Evolutionary conservation across 2,888 invertebrate genomes (phyloP), one percentile per base, ranked within the genome.

Genomic region (Cantharis lateralis): DNA sequence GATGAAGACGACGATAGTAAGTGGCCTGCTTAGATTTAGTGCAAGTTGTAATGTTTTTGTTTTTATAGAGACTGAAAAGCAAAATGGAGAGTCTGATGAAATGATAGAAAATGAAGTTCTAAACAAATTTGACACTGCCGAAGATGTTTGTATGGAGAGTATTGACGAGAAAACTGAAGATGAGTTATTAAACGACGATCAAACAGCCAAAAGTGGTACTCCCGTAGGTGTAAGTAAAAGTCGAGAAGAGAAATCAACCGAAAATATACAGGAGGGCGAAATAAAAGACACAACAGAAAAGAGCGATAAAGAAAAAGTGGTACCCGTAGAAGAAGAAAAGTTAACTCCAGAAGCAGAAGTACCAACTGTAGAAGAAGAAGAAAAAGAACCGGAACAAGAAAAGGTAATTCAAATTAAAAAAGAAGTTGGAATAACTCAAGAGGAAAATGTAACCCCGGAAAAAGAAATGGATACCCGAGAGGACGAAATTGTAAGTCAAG

Each of bases 1-100:
- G 87, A 86, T 72, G 87, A 86, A 28, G 83, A 85, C 32, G 78
- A 77, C 3, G 71, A 74, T 15, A 71, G 78, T 76, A 72, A 76
- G 76, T 15, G 26, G 15, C 15, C 10, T 11, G 24, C 11, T 24
- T 24, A 2, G 15, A 26, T 63, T n/a, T 48, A n/a, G 15, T 26
- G 32, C n/a, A 10, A 9, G 4, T 1, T 26, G 11, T 10, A n/a
- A 15, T 48, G 18, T 63, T 20, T 15, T 26, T 16, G 13, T n/a
- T 32, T 15, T 13, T 16, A 13, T 70, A 77, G 77, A 62, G 15
- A 69, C 20, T 18, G 74, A 69, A 26, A 73, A 73, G 13, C 63
- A 76, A 68, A 68, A 68, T 15, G 24, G 13, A 5, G 15, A 24
- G 61, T 20, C 62, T 13, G 70, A 26, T 13, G 66, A 26, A 75